Percentiles rank a stretch among this genome's conserved stretches.
Evolutionary conservation across 2,888 invertebrate genomes (phyloP).

Genomic region (Eupithecia exiguata): DNA sequence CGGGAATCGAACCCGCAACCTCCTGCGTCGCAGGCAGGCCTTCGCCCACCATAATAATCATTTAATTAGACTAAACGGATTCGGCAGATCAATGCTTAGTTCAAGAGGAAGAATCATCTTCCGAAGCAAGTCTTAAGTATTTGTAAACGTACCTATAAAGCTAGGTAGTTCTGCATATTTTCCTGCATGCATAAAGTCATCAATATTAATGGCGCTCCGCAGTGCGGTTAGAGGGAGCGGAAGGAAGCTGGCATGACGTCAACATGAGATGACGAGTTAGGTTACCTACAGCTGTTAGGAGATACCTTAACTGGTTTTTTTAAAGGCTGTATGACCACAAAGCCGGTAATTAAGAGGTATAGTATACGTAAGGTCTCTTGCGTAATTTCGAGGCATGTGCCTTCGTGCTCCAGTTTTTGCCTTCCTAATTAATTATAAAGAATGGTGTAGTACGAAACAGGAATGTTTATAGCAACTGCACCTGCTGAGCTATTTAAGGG

Average conservation of each 20-base stretch:
- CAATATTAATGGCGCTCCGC: conserved; percentile 33
- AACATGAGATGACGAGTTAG: conserved; percentile 60
- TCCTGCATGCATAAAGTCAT: conserved; percentile 28
- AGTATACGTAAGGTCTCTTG: conserved; percentile 11
- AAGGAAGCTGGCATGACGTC: conserved; percentile 70
- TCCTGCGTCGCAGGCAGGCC: too few species aligned
- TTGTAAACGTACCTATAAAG: neutral
- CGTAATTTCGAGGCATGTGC: neutral
- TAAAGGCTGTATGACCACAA: neutral
- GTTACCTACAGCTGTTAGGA: conserved; percentile 38
- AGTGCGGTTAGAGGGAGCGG: conserved; percentile 52
- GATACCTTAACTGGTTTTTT: conserved; percentile 46
- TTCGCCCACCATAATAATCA: too few species aligned
- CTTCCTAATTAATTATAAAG: conserved; percentile 6
- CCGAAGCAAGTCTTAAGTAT: neutral
- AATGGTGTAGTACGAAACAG: conserved; percentile 18
- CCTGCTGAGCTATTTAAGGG: conserved; percentile 21
- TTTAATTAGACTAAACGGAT: neutral
- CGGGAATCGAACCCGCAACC: too few species aligned
- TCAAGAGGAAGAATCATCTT: neutral
- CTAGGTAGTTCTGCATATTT: conserved; percentile 16
- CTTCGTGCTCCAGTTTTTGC: conserved; percentile 9
- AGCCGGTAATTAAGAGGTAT: conserved; percentile 19
- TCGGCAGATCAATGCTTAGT: neutral
- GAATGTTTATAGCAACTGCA: conserved; percentile 27